phyloP scores from a whole-genome alignment of 2,888 invertebrate species.

The Chamaedrilus cognettii region DNA sequence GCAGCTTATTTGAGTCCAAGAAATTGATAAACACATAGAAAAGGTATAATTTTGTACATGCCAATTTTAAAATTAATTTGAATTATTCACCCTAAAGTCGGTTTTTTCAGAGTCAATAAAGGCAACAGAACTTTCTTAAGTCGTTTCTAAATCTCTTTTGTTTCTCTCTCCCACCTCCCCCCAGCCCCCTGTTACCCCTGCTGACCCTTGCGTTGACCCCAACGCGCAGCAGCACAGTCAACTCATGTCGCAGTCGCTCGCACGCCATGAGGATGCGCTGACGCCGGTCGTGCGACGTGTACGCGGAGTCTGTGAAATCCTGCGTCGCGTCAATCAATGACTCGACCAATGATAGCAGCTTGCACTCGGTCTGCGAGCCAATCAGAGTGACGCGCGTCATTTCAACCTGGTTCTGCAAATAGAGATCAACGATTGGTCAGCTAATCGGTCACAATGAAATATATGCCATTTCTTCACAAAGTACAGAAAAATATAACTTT shows the following conservation, averaged over 20 bases:
- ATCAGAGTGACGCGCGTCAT: slow-evolving; percentile 81
- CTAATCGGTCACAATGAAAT: background rate
- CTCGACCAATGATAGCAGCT: slow-evolving; percentile 83
- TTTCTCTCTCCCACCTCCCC: no score
- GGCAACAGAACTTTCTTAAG: no score
- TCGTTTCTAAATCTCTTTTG: no score
- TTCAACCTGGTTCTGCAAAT: slow-evolving; percentile 77
- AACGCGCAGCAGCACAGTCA: slow-evolving; percentile 85
- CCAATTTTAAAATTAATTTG: no score
- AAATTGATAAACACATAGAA: no score
- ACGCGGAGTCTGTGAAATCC: slow-evolving; percentile 99
- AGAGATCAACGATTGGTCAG: no score
- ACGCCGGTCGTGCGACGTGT: slow-evolving; percentile 83
- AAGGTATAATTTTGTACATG: no score
- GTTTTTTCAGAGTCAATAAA: no score
- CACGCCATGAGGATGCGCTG: slow-evolving; percentile 84
- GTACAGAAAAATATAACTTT: background rate
- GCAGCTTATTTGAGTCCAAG: no score
- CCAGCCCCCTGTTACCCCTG: no score
- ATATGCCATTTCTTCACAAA: background rate
- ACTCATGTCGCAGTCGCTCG: slow-evolving; percentile 87
- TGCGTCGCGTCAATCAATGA: slow-evolving; percentile 81
- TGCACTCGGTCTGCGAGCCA: slow-evolving; percentile 71
- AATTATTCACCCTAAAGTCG: no score
- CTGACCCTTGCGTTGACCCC: slow-evolving; percentile 75